Percentiles rank a stretch among this genome's conserved stretches.
phyloP scores from a whole-genome alignment of 1,140 invertebrate genomes.

The Drosophila watanabei region DNA sequence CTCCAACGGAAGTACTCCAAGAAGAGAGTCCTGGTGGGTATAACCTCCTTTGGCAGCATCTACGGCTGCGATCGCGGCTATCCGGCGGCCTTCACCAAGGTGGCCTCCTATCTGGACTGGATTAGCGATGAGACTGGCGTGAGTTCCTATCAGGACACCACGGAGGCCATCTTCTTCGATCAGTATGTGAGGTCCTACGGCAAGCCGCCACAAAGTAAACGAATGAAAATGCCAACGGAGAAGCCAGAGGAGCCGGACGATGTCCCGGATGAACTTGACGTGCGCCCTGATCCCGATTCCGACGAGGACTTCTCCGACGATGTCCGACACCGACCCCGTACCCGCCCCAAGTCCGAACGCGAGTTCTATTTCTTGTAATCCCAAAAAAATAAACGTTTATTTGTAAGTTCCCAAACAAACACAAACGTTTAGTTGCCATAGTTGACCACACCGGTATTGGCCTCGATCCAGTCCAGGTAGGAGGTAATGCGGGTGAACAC shows the following conservation, averaged over 20 bases:
- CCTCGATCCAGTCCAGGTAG: conserved; percentile 87
- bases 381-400: conserved; percentile 63
- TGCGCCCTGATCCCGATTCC: conserved; percentile 24
- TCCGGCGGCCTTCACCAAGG: conserved; percentile 87
- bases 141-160: conserved; percentile 65
- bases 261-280: conserved; percentile 65
- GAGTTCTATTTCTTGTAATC: conserved; percentile 77
- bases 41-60: conserved; percentile 87
- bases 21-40: conserved; percentile 85
- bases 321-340: conserved; percentile 33
- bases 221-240: conserved; percentile 40
- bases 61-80: conserved; percentile 87
- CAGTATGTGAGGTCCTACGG: conserved; percentile 65
- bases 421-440: conserved; percentile 48
- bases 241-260: conserved; percentile 39
- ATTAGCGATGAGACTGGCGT: conserved; percentile 85
- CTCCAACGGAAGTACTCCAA: conserved; percentile 72
- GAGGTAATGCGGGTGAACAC: conserved; percentile 87
- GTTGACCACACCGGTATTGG: conserved; percentile 54
- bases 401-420: conserved; percentile 45
- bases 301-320: conserved; percentile 42
- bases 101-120: conserved; percentile 87
- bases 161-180: conserved; percentile 74
- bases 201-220: conserved; percentile 49
- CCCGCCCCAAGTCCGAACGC: conserved; percentile 55